Conservation (phyloP, 2,888 invertebrate genomes). For the Aspidiotus destructor region DNA sequence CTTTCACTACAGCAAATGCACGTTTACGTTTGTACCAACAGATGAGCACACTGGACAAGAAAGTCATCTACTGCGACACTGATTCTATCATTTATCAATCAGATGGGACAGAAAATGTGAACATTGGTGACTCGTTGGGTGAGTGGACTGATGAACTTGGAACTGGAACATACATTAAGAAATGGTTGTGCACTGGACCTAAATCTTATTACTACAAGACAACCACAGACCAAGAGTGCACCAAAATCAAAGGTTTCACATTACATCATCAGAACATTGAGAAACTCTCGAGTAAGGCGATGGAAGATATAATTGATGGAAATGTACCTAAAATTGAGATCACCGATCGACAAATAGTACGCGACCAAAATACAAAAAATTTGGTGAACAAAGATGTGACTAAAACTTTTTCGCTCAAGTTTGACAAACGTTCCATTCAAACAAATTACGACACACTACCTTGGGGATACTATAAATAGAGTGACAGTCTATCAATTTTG, state of each 20-base stretch:
- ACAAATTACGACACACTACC: not conserved
- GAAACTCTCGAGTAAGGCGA: not conserved
- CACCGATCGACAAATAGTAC: not conserved
- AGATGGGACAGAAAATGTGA: not conserved
- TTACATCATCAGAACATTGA: conserved; percentile 13
- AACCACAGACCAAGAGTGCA: conserved; percentile 2
- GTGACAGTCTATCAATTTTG: too few relatives aligned
- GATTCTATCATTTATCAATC: not conserved
- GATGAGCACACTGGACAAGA: not conserved
- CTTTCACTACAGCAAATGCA: conserved; percentile 37
- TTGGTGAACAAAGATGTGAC: not conserved
- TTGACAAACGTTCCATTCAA: not conserved
- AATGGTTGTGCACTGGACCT: not conserved
- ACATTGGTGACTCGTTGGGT: not conserved
- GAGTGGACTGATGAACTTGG: conserved; percentile 10
- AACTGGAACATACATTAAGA: not conserved
- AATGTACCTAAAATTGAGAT: not conserved
- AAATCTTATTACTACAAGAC: not conserved
- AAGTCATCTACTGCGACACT: conserved; percentile 21
- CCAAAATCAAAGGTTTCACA: conserved; percentile 22
- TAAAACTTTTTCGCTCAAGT: not conserved
- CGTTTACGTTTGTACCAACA: not conserved
- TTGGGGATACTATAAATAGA: too few relatives aligned
- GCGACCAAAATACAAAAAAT: not conserved
- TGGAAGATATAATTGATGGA: not conserved